phyloP scores from a whole-genome alignment of 2,797 vertebrate genomes.

The Parauchenoglanis punctatus region DNA sequence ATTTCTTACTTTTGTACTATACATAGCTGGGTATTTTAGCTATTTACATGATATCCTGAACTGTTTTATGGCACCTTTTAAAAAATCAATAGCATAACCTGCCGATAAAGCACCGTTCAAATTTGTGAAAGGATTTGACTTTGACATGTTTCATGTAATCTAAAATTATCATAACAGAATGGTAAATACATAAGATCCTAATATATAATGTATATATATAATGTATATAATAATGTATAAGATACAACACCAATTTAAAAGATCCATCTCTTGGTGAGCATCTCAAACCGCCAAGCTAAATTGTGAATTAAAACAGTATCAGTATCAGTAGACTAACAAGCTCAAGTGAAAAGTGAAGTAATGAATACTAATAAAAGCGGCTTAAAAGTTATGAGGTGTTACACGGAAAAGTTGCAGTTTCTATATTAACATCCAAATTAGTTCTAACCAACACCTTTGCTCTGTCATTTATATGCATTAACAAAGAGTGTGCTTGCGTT shows the following conservation, averaged over 20 bases:
- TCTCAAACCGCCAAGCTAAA: not conserved
- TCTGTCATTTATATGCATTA: conserved; percentile 2
- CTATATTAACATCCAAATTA: not conserved
- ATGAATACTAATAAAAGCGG: not conserved
- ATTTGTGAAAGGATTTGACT: not conserved
- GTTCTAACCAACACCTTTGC: not conserved
- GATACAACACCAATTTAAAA: not conserved
- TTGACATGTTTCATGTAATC: not conserved
- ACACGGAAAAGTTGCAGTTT: not conserved
- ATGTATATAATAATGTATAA: no score
- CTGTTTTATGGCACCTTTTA: not conserved
- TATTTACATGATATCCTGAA: not conserved
- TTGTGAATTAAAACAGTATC: not conserved
- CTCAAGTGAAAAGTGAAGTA: not conserved
- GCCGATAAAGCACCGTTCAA: not conserved
- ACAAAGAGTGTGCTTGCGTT: not conserved
- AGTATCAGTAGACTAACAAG: not conserved
- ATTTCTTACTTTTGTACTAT: not conserved
- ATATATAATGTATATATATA: no score
- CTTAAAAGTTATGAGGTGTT: not conserved
- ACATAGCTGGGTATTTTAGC: not conserved
- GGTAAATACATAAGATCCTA: not conserved
- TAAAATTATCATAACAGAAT: not conserved
- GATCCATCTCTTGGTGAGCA: no score
- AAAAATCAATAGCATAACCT: not conserved